Evolutionary conservation across 2,888 invertebrate species (phyloP).

Genomic region (Nebria brevicollis): DNA sequence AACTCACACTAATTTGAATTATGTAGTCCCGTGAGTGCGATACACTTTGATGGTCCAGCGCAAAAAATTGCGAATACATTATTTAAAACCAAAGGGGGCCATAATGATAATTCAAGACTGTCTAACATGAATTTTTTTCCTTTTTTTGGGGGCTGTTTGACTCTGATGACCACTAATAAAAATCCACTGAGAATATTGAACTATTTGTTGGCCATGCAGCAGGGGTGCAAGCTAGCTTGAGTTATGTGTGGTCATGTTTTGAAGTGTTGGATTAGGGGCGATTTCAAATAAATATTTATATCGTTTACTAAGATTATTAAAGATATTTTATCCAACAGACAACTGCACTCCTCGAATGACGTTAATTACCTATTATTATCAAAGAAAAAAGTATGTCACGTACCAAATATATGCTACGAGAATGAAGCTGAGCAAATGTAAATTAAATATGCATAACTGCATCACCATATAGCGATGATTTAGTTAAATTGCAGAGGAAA

Average conservation of each 20-base stretch:
- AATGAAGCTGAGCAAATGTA: too few species aligned
- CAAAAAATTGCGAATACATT: slow-evolving; percentile 45
- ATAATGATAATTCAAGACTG: not conserved
- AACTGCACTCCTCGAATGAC: too few species aligned
- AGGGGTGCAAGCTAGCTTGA: not conserved
- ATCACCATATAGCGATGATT: too few species aligned
- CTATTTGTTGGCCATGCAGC: not conserved
- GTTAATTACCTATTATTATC: too few species aligned
- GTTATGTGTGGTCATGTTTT: not conserved
- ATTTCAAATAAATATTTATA: not conserved
- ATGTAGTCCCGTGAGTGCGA: slow-evolving; percentile 40
- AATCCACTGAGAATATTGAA: not conserved
- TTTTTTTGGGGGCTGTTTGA: not conserved
- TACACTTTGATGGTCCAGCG: slow-evolving; percentile 33
- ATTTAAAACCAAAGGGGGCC: slow-evolving; percentile 31
- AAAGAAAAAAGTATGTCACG: too few species aligned
- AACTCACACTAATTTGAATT: slow-evolving; percentile 43
- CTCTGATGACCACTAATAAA: slow-evolving; percentile 1
- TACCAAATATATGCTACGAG: too few species aligned
- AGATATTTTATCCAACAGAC: too few species aligned
- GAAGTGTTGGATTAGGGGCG: not conserved
- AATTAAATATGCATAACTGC: too few species aligned
- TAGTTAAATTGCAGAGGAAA: too few species aligned
- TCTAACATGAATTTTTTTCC: not conserved
- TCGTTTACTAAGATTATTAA: not conserved